Evolutionary conservation across 2,888 invertebrate species (phyloP).

Genomic region (Acanthococcus lagerstroemiae): DNA sequence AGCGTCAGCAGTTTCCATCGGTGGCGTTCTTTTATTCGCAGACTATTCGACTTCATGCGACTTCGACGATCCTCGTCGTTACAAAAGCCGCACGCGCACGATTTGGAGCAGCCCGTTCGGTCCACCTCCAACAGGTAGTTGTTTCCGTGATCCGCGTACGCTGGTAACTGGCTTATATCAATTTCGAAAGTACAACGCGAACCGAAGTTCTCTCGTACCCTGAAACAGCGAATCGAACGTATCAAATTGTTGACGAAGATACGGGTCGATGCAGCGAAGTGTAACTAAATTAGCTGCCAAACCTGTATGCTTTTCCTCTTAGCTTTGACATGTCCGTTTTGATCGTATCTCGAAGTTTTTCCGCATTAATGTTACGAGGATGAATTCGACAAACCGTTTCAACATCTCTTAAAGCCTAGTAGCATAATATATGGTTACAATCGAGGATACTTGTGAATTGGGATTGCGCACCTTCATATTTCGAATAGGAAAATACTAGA

Average conservation of each 20-base stretch:
- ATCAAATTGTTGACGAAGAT: neutral
- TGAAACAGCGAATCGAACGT: neutral
- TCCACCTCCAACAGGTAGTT: constrained; percentile 8
- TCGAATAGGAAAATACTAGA: too few species aligned
- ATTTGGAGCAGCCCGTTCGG: constrained; percentile 6
- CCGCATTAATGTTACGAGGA: neutral
- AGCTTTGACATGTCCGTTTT: constrained; percentile 1
- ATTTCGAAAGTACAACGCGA: neutral
- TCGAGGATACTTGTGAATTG: too few species aligned
- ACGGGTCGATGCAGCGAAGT: neutral
- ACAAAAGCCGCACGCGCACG: constrained; percentile 11
- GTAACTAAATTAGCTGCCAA: neutral
- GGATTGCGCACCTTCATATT: too few species aligned
- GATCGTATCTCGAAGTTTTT: neutral
- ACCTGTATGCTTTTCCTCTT: constrained; percentile 17
- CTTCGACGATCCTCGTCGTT: constrained; percentile 8
- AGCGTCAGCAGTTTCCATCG: constrained; percentile 6
- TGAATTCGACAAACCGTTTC: neutral
- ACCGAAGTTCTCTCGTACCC: neutral
- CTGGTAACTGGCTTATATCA: constrained; percentile 1
- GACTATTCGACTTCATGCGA: neutral
- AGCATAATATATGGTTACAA: neutral
- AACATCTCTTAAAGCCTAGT: constrained; percentile 10
- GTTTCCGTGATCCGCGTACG: neutral
- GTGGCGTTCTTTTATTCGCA: constrained; percentile 7